Conservation (phyloP, 2,113 vertebrate species). For the Gymnorhina tibicen region DNA sequence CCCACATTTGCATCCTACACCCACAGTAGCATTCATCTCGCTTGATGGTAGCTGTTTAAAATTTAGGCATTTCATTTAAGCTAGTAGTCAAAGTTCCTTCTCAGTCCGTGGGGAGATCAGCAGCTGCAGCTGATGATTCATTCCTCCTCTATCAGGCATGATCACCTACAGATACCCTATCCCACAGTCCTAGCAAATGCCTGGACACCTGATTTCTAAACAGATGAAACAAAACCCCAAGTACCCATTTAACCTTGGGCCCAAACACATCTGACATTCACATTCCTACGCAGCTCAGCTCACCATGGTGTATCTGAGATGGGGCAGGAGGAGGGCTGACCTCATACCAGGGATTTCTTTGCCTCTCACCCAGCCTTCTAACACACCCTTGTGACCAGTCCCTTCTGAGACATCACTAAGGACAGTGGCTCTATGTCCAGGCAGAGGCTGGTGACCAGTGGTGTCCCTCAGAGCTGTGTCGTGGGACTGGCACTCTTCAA, state of each 20-base stretch:
- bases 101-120: neutral
- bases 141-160: neutral
- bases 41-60: neutral
- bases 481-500: neutral
- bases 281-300: neutral
- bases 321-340: neutral
- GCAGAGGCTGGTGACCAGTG: neutral
- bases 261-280: neutral
- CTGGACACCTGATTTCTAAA: neutral
- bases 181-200: neutral
- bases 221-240: neutral
- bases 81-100: neutral
- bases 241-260: neutral
- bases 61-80: neutral
- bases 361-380: neutral
- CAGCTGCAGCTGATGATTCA: neutral
- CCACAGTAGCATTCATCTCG: neutral
- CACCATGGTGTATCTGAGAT: neutral
- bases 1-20: neutral
- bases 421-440: neutral
- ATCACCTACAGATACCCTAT: neutral
- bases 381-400: neutral
- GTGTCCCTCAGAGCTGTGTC: neutral
- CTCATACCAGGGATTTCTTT: neutral
- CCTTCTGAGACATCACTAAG: neutral